phyloP scores from a whole-genome alignment of 2,888 invertebrate genomes.

The Lasiommata megera region DNA sequence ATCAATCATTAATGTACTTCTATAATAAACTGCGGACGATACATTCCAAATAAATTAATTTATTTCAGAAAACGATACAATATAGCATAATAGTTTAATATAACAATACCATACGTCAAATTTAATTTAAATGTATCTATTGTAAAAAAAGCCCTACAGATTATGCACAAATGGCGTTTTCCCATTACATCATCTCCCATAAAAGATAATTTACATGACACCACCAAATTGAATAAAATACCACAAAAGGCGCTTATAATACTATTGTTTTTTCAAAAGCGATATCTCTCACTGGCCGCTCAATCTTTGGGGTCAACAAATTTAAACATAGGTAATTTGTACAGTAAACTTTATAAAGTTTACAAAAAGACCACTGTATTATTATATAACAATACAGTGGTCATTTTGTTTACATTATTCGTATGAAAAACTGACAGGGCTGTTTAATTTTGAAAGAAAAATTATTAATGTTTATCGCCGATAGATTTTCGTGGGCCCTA shows the following conservation, averaged over 20 bases:
- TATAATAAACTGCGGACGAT: conserved; percentile 23
- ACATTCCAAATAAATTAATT: conserved; percentile 64
- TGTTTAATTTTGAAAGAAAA: too few relatives aligned
- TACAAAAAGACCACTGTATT: too few relatives aligned
- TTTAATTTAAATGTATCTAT: conserved; percentile 48
- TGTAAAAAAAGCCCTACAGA: conserved; percentile 49
- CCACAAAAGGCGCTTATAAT: conserved; percentile 34
- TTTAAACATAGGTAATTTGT: not conserved
- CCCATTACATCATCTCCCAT: conserved; percentile 47
- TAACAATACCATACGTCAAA: conserved; percentile 70
- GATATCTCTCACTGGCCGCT: conserved; percentile 28
- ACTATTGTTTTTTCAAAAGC: conserved; percentile 29
- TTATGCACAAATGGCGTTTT: conserved; percentile 37
- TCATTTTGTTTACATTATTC: too few relatives aligned
- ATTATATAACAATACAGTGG: too few relatives aligned
- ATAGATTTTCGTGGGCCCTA: not conserved
- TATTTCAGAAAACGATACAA: conserved; percentile 79
- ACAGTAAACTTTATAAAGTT: too few relatives aligned
- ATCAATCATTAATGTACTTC: too few relatives aligned
- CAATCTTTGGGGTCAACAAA: not conserved
- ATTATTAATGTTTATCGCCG: not conserved
- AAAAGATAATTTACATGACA: conserved; percentile 39
- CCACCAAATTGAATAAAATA: conserved; percentile 34
- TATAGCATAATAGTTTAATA: conserved; percentile 74
- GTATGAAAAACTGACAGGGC: too few relatives aligned